phyloP scores from a whole-genome alignment of 2,113 vertebrate species.

The Bolborhynchus lineola region DNA sequence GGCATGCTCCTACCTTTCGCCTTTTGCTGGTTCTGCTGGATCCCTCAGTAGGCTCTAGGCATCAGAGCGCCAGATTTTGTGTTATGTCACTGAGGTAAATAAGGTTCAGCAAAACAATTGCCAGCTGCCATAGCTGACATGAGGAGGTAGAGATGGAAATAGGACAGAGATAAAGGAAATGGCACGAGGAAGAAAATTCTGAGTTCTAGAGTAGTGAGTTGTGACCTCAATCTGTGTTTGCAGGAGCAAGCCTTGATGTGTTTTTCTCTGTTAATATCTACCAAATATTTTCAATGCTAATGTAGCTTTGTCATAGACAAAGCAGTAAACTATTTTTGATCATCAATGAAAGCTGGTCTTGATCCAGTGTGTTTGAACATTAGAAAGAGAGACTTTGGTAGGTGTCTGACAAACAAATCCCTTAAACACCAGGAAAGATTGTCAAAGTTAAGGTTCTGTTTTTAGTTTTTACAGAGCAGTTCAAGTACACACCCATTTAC shows the following conservation, averaged over 20 bases:
- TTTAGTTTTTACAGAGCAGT: neutral
- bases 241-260: neutral
- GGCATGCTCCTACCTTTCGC: fast-evolving
- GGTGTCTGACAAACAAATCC: neutral
- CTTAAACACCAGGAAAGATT: neutral
- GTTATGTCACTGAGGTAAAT: neutral
- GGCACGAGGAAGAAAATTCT: neutral
- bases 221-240: neutral
- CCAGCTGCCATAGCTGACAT: neutral
- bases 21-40: neutral
- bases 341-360: fast-evolving
- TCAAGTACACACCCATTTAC: fast-evolving
- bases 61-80: fast-evolving
- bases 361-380: neutral
- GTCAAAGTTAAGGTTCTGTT: neutral
- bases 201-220: neutral
- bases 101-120: neutral
- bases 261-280: neutral
- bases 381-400: neutral
- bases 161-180: neutral
- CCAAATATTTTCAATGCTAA: neutral
- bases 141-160: neutral
- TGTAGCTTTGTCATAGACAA: neutral
- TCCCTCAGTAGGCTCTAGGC: neutral
- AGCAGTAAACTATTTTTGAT: neutral